Evolutionary conservation across 2,113 vertebrate species (phyloP).

Genomic region (Micronisus gabar): DNA sequence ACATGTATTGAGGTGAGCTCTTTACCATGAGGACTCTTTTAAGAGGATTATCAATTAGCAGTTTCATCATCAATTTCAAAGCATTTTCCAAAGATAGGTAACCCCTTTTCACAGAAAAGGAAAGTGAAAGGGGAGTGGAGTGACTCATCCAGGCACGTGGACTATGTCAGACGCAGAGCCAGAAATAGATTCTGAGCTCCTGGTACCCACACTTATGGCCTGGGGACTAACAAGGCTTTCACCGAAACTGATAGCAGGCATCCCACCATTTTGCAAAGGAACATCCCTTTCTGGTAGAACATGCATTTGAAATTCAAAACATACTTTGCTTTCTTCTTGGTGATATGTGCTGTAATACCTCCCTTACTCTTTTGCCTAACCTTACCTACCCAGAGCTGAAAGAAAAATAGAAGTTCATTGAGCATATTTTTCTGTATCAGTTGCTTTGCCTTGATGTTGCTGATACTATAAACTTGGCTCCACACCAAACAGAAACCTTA

Average conservation of each 20-base stretch:
- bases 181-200: not conserved
- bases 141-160: not conserved
- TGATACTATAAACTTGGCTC: not conserved
- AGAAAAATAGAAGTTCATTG: not conserved
- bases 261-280: not conserved
- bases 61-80: not conserved
- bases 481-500: not conserved
- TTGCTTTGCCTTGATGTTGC: not conserved
- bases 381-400: not conserved
- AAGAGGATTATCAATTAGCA: not conserved
- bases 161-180: not conserved
- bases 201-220: not conserved
- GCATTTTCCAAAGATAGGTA: not conserved
- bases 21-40: not conserved
- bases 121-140: slow-evolving; percentile 13
- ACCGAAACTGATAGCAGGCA: not conserved
- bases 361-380: not conserved
- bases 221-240: not conserved
- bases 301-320: not conserved
- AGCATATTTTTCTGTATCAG: not conserved
- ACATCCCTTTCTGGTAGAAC: not conserved
- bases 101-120: slow-evolving; percentile 27
- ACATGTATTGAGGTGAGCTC: not conserved
- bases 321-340: not conserved
- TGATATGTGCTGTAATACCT: not conserved